These are phyloP conservation scores for Ptilorrhoa leucosticta DNA, from an alignment of 2,113 vertebrate genomes.

Conservation along the genomic window DNA sequence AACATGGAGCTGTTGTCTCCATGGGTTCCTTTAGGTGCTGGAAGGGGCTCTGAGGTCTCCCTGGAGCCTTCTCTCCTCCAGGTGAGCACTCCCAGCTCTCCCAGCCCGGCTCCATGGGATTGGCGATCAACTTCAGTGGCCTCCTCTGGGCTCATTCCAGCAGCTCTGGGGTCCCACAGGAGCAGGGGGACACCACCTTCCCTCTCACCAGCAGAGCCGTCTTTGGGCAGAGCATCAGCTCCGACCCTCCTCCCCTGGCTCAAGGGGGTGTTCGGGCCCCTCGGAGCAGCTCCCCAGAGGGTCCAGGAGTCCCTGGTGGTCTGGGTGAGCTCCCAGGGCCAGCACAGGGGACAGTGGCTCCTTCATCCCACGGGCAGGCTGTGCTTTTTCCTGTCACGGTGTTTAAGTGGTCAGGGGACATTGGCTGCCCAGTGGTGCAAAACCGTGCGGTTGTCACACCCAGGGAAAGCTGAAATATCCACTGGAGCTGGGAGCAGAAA, in stretches of 20 bases:
- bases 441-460: accelerated
- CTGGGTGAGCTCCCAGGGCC: not conserved
- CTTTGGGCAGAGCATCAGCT: not conserved
- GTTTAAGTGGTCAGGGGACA: accelerated
- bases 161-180: not conserved
- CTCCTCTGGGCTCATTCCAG: not conserved
- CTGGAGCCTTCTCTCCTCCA: not conserved
- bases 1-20: not conserved
- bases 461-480: accelerated
- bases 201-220: accelerated
- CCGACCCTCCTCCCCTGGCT: not conserved
- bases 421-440: not conserved
- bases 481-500: not conserved
- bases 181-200: not conserved
- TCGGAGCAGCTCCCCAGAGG: accelerated
- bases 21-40: not conserved
- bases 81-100: not conserved
- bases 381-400: accelerated
- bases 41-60: not conserved
- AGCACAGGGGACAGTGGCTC: not conserved
- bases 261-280: accelerated
- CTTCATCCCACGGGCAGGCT: accelerated
- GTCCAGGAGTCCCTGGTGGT: accelerated
- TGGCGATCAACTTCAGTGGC: not conserved
- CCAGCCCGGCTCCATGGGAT: not conserved